Base-by-base conservation (phyloP, 2,113 vertebrate species). In the Meriones unguiculatus region DNA sequence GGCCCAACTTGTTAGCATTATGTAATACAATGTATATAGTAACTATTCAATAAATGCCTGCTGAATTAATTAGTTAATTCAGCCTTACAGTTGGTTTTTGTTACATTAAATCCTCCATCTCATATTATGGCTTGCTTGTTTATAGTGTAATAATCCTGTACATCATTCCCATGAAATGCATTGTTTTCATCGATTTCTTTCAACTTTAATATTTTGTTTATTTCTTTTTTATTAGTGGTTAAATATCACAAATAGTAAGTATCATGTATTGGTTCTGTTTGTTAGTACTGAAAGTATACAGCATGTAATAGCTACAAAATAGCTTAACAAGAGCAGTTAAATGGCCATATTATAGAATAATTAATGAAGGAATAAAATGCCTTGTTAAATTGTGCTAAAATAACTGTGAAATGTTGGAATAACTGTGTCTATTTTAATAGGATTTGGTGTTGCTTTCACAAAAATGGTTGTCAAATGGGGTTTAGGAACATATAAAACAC, bases 121-220 rank as follows among this genome's bases (percentile, higher is more conserved):
- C 8, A 15, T 24, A 11, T 80, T 93, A 35, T 57, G 70, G 50
- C 41, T 76, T 70, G 25, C 82, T 92, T 77, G 30, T 92, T 94
- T 94, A 92, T 52, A 75, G 81, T 38, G 28, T 95, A 97, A 95
- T 95, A 87, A 89, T 89, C 77, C 75, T 59, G 90, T 80, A 94
- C 54, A 94, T 80, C 95, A 84, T 57, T 92, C 67, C 73, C 35
- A 93, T 88, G 73, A 93, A 95, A 95, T 78, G 50, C 46, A 86
- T 52, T 90, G 75, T 84, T 97, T 96, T 92, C 72, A 96, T 96
- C 95, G 88, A 96, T 97, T 97, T 97, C 77, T 94, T 93, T 96
- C 75, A 75, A 87, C 54, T 73, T 93, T 75, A 80, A 28, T 62
- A 2, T 94, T 59, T 24, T 90, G 14, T 84, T 93, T 91, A 6